Conservation (phyloP, 1,140 invertebrate genomes). For the Drosophila cardini region DNA sequence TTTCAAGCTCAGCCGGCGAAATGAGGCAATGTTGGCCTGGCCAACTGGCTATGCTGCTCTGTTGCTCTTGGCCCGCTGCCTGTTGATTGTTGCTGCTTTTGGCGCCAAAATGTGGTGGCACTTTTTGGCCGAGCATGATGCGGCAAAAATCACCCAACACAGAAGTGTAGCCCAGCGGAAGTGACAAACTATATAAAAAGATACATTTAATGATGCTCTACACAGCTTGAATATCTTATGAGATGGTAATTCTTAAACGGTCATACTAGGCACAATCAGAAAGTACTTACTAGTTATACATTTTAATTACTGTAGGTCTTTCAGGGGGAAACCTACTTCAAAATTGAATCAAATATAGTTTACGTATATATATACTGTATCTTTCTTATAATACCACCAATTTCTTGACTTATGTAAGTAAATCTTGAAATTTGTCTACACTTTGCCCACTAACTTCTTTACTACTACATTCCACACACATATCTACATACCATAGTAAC, state of each 20-base stretch:
- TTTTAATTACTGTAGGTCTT: too few species aligned
- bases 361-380: too few species aligned
- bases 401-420: too few species aligned
- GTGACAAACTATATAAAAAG: not conserved
- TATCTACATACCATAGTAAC: too few species aligned
- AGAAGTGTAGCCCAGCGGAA: conserved; percentile 23
- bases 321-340: too few species aligned
- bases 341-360: too few species aligned
- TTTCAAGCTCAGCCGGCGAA: conserved; percentile 82
- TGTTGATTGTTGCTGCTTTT: conserved; percentile 46
- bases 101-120: conserved; percentile 65
- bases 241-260: not conserved
- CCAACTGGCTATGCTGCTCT: conserved; percentile 27
- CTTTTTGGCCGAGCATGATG: conserved; percentile 23
- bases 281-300: too few species aligned
- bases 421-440: too few species aligned
- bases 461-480: too few species aligned
- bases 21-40: conserved; percentile 69
- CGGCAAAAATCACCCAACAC: conserved; percentile 15
- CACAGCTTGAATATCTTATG: not conserved
- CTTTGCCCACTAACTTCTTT: too few species aligned
- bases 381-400: too few species aligned
- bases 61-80: conserved; percentile 30
- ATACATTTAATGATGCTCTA: not conserved
- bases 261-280: not conserved